Base-by-base conservation (phyloP, 2,113 vertebrate genomes). In the Ceuthmochares aereus region DNA sequence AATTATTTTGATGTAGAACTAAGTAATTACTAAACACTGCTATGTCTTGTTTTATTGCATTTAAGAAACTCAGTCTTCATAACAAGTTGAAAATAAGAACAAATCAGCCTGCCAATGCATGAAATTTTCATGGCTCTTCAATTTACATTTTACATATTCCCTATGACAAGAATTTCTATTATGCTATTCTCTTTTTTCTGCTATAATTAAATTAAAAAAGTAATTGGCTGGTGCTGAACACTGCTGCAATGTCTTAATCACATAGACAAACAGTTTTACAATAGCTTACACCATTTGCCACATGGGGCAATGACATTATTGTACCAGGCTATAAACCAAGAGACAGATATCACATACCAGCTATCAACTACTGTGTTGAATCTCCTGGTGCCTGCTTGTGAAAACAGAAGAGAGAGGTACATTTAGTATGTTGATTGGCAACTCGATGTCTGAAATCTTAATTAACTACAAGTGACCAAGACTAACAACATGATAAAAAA, bases 181-280 rank as follows among this genome's bases (percentile, higher is more conserved):
- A 98, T 97, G 97, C 96, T 97, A 98, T 98, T 98, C 98, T 98
- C 98, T 98, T 97, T 98, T 98, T 98, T 97, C 97, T 97, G 93
- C 93, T 97, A 98, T 98, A 98, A 98, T 98, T 98, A 98, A 98
- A 98, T 98, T 98, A 97, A 98, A 98, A 98, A 98, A 98, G 98
- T 98, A 98, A 98, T 98, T 98, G 98, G 98, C 98, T 98, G 97
- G 97, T 98, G 98, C 97, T 98, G 97, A 97, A 97, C 97, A 98
- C 97, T 97, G 98, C 98, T 97, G 97, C 98, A 97, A 98, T 97
- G 98, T 98, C 98, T 98, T 98, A 98, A 98, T 98, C 98, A 98
- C 98, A 98, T 97, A 98, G 98, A 98, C 98, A 98, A 98, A 98
- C 98, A 98, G 98, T 98, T 98, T 98, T 98, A 98, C 98, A 98